Base-by-base conservation (phyloP, 2,113 vertebrate species). In the Hydropotes inermis region DNA sequence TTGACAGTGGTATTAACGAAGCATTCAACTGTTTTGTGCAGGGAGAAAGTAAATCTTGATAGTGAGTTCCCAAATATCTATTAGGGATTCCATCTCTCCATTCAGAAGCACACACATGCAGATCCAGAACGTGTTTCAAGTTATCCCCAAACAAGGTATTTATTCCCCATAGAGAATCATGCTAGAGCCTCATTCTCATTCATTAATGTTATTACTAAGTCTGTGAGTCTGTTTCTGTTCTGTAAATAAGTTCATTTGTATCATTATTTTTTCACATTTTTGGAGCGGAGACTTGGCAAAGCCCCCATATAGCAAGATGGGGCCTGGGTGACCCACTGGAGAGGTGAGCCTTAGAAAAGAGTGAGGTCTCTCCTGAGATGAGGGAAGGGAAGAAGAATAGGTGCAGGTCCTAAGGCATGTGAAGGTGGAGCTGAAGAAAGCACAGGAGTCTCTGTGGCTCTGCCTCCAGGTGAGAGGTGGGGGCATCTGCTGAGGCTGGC, bases 21-120 rank as follows among this genome's bases (percentile, higher is more conserved):
- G 70, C 3, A 10, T 2, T 85, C 54, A 83, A 74, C 74, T 92
- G 87, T 92, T 93, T 33, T 57, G 47, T 64, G 45, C 25, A 84
- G 19, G 92, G 6, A 95, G 50, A 86, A 86, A 95, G 81, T 25
- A 45, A n/a, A 61, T 25, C 39, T 86, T 55, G 45, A 93, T 11
- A 39, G 55, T 50, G 50, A 96, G 52, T 21, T 81, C 58, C 45
- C n/a, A 54, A 60, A 90, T 43, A 78, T 50, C 47, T 61, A 58
- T 81, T 45, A 90, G 79, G 13, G 58, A 94, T 76, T 92, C 91
- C 97, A 90, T 96, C 92, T 95, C 87, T 84, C 96, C 60, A 39
- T 15, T 84, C 61, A 61, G 52, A 93, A 84, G 23, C 54, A 54
- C 54, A 84, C 19, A 60, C 25, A 45, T 23, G 16, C 30, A 95